phyloP scores from a whole-genome alignment of 2,888 invertebrate genomes.

The Crioceris asparagi region DNA sequence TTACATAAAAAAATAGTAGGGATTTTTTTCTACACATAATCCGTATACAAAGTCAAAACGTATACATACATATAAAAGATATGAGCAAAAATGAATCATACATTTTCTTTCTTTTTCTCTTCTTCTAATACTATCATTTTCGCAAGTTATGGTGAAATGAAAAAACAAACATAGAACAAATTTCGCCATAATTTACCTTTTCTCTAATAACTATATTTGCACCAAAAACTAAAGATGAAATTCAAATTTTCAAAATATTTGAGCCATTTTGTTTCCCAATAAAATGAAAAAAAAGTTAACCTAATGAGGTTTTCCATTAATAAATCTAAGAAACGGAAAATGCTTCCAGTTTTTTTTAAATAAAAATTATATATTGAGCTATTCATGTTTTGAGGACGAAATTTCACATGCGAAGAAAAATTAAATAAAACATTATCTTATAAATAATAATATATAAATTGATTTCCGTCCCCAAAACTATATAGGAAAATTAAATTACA shows the following conservation, averaged over 20 bases:
- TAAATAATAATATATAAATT: conserved; percentile 16
- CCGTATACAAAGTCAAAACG: conserved; percentile 17
- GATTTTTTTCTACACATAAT: conserved; percentile 14
- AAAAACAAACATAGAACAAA: conserved; percentile 6
- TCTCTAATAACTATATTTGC: conserved; percentile 24
- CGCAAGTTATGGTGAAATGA: conserved; percentile 5
- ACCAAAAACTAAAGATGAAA: conserved; percentile 20
- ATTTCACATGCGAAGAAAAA: no score
- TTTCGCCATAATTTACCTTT: conserved; percentile 10
- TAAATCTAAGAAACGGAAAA: no score
- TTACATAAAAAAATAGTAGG: conserved; percentile 14
- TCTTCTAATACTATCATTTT: conserved; percentile 15
- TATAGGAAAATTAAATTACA: conserved; percentile 21
- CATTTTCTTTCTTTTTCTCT: conserved; percentile 7
- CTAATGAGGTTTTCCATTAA: no score
- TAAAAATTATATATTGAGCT: conserved; percentile 19
- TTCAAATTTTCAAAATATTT: not conserved
- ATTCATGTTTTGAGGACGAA: conserved; percentile 20
- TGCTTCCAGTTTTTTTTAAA: no score
- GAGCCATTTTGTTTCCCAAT: not conserved
- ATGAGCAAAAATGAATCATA: conserved; percentile 18
- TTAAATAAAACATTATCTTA: conserved; percentile 7
- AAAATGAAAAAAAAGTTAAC: no score
- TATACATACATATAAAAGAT: conserved; percentile 15
- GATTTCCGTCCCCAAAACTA: conserved; percentile 20